Evolutionary conservation across 2,888 invertebrate species (phyloP), one percentile per base, ranked within the genome.

Genomic region (Eretmocerus hayati): DNA sequence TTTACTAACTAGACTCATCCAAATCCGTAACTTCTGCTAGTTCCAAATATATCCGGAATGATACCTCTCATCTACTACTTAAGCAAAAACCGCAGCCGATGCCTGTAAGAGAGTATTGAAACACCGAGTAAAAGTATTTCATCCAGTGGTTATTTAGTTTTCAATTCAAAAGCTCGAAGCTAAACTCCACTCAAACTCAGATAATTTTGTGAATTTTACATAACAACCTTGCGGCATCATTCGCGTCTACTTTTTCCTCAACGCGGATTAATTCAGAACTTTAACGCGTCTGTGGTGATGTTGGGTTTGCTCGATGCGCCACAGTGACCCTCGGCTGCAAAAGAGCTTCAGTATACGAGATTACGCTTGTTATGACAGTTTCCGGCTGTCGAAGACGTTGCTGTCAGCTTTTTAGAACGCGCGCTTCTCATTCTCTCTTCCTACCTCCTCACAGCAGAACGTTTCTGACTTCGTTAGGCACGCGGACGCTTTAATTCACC

Each of bases 351-450:
- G 22, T 63, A 59, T 62, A 64, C 59, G 59, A 65, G 64, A 65
- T 66, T 65, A 66, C 61, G 61, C 65, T 66, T 63, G 64, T 66
- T 66, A 64, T 62, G 62, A 59, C 60, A 59, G 62, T 62, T 62
- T 63, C 55, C 62, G 51, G 56, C 55, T 56, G 38, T 45, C 15
- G 31, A 41, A 42, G 46, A 49, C 43, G 48, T 40, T 36, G 21
- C 20, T n/a, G 16, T 2, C 4, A 30, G 18, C 19, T 20, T 15
- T 36, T 20, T 36, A 1, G 8, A 6, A 1, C 26, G 8, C 11
- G 8, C 26, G 26, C 11, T 26, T 26, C 11, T 54, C 52, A 47
- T 53, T 48, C 46, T 45, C 44, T 45, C 8, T 15, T 21, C 30
- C 36, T 33, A 9, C n/a, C 22, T 31, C 22, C 31, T 20, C 15